phyloP scores from a whole-genome alignment of 2,797 vertebrate species.

The Hafferia zeledoni region DNA sequence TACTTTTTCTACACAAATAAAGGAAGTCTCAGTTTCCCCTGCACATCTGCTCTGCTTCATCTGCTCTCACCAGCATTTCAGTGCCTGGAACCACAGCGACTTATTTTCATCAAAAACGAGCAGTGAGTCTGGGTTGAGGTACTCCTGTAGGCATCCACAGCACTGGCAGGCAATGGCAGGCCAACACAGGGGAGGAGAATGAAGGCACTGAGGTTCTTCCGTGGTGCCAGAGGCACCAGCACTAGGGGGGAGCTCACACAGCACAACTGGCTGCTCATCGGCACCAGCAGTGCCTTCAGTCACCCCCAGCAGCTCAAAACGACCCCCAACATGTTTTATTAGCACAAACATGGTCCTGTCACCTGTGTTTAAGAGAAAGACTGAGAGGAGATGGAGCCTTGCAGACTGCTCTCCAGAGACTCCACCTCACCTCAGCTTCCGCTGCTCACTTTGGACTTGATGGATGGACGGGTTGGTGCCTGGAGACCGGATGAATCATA shows the following conservation, averaged over 20 bases:
- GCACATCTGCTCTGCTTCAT: fast-evolving
- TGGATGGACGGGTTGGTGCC: background rate
- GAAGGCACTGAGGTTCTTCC: fast-evolving
- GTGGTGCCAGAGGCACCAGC: fast-evolving
- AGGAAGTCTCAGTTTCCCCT: background rate
- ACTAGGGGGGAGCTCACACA: background rate
- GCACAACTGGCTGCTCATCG: fast-evolving
- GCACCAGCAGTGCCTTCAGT: fast-evolving
- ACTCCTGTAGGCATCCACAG: fast-evolving
- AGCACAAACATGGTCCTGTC: background rate
- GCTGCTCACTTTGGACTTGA: background rate
- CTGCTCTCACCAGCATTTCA: background rate
- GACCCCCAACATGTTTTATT: fast-evolving
- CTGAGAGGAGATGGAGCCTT: background rate
- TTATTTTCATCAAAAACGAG: background rate
- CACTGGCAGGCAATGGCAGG: background rate
- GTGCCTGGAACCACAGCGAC: fast-evolving
- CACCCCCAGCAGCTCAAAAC: too few species aligned
- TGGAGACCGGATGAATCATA: background rate
- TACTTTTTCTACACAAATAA: background rate
- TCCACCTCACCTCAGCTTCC: background rate
- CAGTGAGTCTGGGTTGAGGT: background rate
- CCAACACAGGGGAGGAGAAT: background rate
- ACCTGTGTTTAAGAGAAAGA: background rate
- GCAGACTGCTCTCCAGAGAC: background rate